phyloP scores from a whole-genome alignment of 2,797 vertebrate genomes.

The Helostoma temminkii region DNA sequence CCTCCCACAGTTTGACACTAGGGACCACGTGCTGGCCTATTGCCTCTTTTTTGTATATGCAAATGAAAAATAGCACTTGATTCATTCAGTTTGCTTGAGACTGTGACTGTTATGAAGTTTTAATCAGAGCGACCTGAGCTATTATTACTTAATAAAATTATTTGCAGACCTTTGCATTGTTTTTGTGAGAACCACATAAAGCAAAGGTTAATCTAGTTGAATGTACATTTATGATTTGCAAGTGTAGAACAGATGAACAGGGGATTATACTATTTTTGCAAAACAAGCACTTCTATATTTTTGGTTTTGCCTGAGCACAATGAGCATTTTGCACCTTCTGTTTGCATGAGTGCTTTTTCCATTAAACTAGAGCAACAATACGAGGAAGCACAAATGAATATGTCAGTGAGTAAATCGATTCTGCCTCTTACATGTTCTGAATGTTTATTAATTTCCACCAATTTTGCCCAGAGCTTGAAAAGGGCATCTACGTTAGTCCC shows the following conservation, averaged over 20 bases:
- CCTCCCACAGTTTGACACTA: conserved; percentile 15
- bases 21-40: neutral
- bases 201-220: conserved; percentile 42
- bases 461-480: conserved; percentile 58
- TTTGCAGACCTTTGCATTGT: neutral
- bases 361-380: conserved; percentile 73
- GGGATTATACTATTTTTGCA: conserved; percentile 34
- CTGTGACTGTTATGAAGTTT: conserved; percentile 25
- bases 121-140: conserved; percentile 11
- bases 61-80: conserved; percentile 15
- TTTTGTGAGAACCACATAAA: conserved; percentile 6
- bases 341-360: conserved; percentile 76
- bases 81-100: conserved; percentile 18
- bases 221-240: conserved; percentile 10
- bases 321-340: conserved; percentile 58
- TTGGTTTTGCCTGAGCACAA: conserved; percentile 37
- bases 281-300: conserved; percentile 43
- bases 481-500: conserved; percentile 40
- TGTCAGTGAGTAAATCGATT: conserved; percentile 73
- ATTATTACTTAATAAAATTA: conserved; percentile 28
- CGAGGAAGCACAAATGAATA: conserved; percentile 70
- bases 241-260: conserved; percentile 30
- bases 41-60: conserved; percentile 6
- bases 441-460: conserved; percentile 71
- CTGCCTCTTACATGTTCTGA: conserved; percentile 66